phyloP scores from a whole-genome alignment of 2,113 vertebrate species.

The Burhinus bistriatus region DNA sequence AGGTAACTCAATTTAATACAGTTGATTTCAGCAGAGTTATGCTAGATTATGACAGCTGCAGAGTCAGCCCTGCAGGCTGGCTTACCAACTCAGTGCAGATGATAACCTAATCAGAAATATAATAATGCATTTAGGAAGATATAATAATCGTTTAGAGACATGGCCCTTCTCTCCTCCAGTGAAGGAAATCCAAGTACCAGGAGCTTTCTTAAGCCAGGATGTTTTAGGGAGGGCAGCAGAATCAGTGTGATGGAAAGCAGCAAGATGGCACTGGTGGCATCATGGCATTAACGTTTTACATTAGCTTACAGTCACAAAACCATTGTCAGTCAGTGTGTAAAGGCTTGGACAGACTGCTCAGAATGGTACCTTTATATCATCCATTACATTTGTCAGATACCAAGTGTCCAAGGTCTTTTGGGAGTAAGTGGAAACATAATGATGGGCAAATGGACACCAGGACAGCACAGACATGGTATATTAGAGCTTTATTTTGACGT shows the following conservation, averaged over 20 bases:
- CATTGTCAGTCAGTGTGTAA: background rate
- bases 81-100: background rate
- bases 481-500: background rate
- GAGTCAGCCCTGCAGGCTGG: background rate
- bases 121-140: background rate
- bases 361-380: background rate
- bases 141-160: background rate
- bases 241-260: background rate
- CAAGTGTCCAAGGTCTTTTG: background rate
- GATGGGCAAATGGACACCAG: background rate
- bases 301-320: background rate
- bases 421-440: background rate
- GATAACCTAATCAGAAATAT: background rate
- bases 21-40: background rate
- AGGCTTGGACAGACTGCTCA: background rate
- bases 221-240: background rate
- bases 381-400: background rate
- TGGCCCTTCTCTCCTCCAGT: background rate
- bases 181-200: background rate
- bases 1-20: background rate
- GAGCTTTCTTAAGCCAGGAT: background rate
- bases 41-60: background rate
- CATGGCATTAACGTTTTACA: accelerated
- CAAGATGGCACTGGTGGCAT: background rate
- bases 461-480: background rate